A percentile compares a stretch with the other conserved stretches of the same genome.
phyloP scores from a whole-genome alignment of 2,113 vertebrate species.

The Lamprotornis superbus region DNA sequence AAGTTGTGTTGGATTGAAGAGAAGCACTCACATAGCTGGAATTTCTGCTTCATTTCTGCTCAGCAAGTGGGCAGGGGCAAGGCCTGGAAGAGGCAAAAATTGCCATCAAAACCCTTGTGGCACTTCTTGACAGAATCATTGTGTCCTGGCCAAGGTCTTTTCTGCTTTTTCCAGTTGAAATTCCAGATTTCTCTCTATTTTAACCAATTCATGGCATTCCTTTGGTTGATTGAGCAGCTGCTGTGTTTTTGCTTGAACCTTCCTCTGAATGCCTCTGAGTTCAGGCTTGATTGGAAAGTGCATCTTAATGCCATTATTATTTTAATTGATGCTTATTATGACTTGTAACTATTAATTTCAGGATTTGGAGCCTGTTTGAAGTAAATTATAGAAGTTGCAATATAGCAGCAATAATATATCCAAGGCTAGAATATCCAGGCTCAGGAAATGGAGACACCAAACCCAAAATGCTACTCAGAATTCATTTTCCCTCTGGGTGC shows the following conservation, averaged over 20 bases:
- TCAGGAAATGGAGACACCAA: not conserved
- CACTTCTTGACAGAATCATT: accelerated
- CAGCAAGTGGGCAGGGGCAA: not conserved
- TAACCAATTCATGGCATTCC: not conserved
- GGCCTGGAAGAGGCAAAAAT: not conserved
- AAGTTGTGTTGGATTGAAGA: not conserved
- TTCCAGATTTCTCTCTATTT: not conserved
- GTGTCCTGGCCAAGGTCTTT: not conserved
- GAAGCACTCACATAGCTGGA: not conserved
- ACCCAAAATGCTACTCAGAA: not conserved
- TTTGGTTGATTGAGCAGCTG: not conserved
- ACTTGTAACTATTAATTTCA: not conserved
- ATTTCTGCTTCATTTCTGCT: not conserved
- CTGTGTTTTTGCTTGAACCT: not conserved
- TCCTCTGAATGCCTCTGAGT: not conserved
- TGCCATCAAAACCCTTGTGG: not conserved
- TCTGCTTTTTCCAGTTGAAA: not conserved
- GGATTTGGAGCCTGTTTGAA: not conserved
- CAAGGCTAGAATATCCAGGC: not conserved
- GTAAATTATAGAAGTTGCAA: not conserved
- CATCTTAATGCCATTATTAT: not conserved
- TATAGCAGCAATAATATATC: not conserved
- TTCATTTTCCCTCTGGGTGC: not conserved
- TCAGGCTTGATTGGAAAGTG: not conserved
- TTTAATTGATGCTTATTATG: not conserved